Evolutionary conservation across 2,113 vertebrate species (phyloP).

Genomic region (Dasyurus viverrinus): DNA sequence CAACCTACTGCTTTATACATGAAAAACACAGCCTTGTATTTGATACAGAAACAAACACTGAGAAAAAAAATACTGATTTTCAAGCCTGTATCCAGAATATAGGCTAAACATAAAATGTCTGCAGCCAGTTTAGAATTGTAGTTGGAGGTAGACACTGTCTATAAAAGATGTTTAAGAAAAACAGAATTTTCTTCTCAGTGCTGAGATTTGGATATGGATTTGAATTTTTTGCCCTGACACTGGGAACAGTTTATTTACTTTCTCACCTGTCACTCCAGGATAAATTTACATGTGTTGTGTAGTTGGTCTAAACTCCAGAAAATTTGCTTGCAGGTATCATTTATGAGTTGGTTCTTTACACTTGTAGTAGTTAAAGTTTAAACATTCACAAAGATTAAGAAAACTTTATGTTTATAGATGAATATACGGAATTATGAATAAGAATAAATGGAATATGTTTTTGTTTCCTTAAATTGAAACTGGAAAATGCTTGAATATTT

Average conservation of each 20-base stretch:
- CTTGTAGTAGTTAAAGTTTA: background rate
- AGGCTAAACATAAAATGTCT: background rate
- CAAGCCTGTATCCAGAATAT: conserved; percentile 26
- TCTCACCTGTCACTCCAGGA: conserved; percentile 18
- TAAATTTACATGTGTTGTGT: background rate
- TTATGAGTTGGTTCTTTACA: background rate
- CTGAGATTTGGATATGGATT: conserved; percentile 36
- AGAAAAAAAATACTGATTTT: conserved; percentile 45
- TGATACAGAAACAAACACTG: conserved; percentile 69
- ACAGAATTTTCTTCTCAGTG: conserved; percentile 47
- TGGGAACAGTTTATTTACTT: conserved; percentile 1
- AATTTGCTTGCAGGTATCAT: background rate
- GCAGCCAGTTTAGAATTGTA: conserved; percentile 29
- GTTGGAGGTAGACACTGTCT: conserved; percentile 20
- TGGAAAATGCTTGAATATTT: background rate
- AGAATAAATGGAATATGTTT: background rate
- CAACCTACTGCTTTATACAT: conserved; percentile 75
- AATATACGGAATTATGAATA: background rate
- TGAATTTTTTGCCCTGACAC: conserved; percentile 38
- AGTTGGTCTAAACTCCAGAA: background rate
- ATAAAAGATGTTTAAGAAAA: conserved; percentile 47
- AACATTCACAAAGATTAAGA: background rate
- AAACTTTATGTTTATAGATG: background rate
- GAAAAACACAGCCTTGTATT: conserved; percentile 75
- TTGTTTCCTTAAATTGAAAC: background rate